Conservation (phyloP, 1,140 invertebrate genomes). For the Hormaphis cornu region DNA sequence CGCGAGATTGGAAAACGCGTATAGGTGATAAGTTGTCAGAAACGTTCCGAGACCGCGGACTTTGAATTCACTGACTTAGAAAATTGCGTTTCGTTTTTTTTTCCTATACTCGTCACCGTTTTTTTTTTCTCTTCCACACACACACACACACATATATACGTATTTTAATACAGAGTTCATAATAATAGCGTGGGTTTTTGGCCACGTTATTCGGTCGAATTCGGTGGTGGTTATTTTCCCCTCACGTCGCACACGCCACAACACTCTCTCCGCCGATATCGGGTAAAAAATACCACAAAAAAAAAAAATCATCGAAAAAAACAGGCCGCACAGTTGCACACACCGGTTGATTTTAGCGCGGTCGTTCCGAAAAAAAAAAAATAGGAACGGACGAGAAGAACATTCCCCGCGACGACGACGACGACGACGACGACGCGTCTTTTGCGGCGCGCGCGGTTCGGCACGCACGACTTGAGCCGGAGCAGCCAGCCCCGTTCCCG, state of each 20-base stretch:
- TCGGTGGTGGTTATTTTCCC: not conserved
- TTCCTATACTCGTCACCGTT: not conserved
- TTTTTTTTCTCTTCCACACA: not conserved
- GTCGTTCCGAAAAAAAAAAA: too few species aligned
- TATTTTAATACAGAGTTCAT: too few species aligned
- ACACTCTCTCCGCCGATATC: not conserved
- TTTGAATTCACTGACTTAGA: constrained; percentile 12
- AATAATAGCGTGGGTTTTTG: not conserved
- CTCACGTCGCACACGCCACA: not conserved
- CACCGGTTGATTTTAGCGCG: not conserved
- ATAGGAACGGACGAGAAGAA: not conserved
- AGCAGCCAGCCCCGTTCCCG: not conserved
- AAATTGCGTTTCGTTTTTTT: not conserved
- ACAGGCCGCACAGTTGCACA: not conserved
- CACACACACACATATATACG: too few species aligned
- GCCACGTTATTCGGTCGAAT: not conserved
- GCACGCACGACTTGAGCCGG: constrained; percentile 2
- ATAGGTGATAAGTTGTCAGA: constrained; percentile 11
- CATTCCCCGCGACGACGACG: not conserved
- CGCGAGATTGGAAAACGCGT: not conserved
- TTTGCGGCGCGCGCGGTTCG: not conserved
- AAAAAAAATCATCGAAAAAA: too few species aligned
- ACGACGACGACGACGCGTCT: not conserved
- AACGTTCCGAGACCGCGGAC: constrained; percentile 4
- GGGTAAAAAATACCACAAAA: not conserved